phyloP scores from a whole-genome alignment of 2,888 invertebrate genomes.

The Sesia bembeciformis region DNA sequence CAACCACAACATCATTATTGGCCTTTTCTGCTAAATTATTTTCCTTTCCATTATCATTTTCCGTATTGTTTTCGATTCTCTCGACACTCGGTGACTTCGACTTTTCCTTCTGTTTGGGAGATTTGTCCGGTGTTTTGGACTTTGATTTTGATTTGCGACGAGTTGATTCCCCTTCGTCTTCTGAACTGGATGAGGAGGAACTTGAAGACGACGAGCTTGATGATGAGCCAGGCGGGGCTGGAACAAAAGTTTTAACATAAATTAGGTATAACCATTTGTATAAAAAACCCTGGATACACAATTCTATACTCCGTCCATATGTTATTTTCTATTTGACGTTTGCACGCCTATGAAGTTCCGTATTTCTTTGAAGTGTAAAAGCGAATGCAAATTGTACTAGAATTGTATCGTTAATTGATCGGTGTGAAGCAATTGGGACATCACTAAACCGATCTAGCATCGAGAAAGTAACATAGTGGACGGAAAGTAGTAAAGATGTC shows the following conservation, averaged over 20 bases:
- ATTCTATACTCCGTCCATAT: too few relatives aligned
- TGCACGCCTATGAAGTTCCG: too few relatives aligned
- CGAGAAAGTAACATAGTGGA: too few relatives aligned
- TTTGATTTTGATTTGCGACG: slow-evolving; percentile 59
- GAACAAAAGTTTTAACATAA: neutral
- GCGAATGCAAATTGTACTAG: too few relatives aligned
- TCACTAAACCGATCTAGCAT: too few relatives aligned
- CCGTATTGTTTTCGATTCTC: slow-evolving; percentile 23
- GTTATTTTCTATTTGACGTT: too few relatives aligned
- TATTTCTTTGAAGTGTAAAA: too few relatives aligned
- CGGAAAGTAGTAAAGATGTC: too few relatives aligned
- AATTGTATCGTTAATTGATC: too few relatives aligned
- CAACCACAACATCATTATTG: slow-evolving; percentile 62
- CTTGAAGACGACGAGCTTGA: slow-evolving; percentile 68
- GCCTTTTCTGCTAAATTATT: slow-evolving; percentile 59
- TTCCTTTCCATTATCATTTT: slow-evolving; percentile 41
- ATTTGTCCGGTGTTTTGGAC: slow-evolving; percentile 52
- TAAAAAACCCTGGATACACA: too few relatives aligned
- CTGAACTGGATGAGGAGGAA: slow-evolving; percentile 67
- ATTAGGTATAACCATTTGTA: too few relatives aligned
- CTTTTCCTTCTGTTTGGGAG: slow-evolving; percentile 43
- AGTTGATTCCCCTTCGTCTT: slow-evolving; percentile 57
- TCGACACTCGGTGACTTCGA: slow-evolving; percentile 47
- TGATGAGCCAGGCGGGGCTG: slow-evolving; percentile 66
- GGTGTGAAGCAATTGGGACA: too few relatives aligned